These are phyloP conservation scores for Drosophila atripex DNA, from an alignment of 2,888 invertebrate species.

Conservation along the genomic window DNA sequence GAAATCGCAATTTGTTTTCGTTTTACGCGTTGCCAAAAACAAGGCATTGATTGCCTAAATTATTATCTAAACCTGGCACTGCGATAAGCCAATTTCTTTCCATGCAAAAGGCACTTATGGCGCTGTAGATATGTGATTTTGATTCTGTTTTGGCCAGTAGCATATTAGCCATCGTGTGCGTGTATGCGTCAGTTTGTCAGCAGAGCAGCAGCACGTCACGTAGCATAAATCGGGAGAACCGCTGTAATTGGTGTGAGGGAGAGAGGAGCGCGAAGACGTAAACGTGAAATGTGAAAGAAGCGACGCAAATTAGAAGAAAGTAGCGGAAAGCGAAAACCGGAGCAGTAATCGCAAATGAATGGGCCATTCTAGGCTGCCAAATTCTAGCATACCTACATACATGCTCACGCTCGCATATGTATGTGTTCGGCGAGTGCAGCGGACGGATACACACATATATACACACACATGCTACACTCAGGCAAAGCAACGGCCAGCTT, in stretches of 20 bases:
- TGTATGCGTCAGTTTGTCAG: slow-evolving; percentile 28
- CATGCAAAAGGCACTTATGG: neutral
- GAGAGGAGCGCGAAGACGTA: slow-evolving; percentile 4
- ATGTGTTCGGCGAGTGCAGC: slow-evolving; percentile 21
- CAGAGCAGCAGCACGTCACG: slow-evolving; percentile 31
- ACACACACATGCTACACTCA: slow-evolving; percentile 30
- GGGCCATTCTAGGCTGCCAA: slow-evolving; percentile 61
- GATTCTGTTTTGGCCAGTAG: slow-evolving; percentile 24
- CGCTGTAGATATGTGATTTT: neutral
- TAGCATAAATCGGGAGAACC: slow-evolving; percentile 39
- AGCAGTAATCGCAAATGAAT: slow-evolving; percentile 56
- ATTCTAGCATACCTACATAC: slow-evolving; percentile 50
- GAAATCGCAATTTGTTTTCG: slow-evolving; percentile 45
- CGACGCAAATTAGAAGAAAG: slow-evolving; percentile 6
- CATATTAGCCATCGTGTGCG: slow-evolving; percentile 31
- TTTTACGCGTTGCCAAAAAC: slow-evolving; percentile 1
- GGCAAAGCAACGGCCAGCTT: slow-evolving; percentile 13
- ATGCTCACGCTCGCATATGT: slow-evolving; percentile 14
- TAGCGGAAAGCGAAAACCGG: slow-evolving; percentile 3
- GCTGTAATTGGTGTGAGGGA: slow-evolving; percentile 14
- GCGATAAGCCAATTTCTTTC: neutral
- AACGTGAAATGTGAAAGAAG: slow-evolving; percentile 21
- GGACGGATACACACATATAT: slow-evolving; percentile 26
- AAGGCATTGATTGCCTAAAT: neutral
- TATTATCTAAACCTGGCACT: neutral